phyloP scores from a whole-genome alignment of 2,113 vertebrate species.

The Crotalus horridus region DNA sequence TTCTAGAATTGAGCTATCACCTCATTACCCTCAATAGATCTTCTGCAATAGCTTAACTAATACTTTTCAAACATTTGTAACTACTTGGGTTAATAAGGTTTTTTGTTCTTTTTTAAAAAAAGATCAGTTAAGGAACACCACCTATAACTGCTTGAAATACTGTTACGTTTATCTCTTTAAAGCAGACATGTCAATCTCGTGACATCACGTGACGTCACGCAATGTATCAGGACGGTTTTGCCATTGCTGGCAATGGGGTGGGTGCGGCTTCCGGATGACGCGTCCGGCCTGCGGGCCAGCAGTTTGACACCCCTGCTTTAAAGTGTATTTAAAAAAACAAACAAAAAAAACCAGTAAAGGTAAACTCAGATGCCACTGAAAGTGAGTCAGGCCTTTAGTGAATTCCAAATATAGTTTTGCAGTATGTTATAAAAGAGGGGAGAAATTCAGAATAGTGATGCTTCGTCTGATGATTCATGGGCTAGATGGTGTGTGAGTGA shows the following conservation, averaged over 20 bases:
- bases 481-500: background rate
- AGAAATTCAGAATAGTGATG: background rate
- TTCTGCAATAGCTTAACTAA: background rate
- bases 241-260: too few relatives aligned
- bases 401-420: background rate
- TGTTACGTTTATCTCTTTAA: conserved; percentile 21
- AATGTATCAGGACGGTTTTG: too few relatives aligned
- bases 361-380: background rate
- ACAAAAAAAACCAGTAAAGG: background rate
- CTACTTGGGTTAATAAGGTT: background rate
- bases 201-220: too few relatives aligned
- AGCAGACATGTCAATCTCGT: too few relatives aligned
- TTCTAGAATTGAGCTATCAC: background rate
- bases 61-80: conserved; percentile 21
- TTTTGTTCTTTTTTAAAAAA: background rate
- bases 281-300: too few relatives aligned
- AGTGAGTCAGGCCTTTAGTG: background rate
- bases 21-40: conserved; percentile 20
- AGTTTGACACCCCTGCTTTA: background rate
- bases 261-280: too few relatives aligned
- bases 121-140: conserved; percentile 8
- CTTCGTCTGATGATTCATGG: background rate
- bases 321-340: conserved; percentile 19
- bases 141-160: background rate
- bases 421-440: background rate